phyloP scores from a whole-genome alignment of 2,113 vertebrate species.

The Odocoileus virginianus region DNA sequence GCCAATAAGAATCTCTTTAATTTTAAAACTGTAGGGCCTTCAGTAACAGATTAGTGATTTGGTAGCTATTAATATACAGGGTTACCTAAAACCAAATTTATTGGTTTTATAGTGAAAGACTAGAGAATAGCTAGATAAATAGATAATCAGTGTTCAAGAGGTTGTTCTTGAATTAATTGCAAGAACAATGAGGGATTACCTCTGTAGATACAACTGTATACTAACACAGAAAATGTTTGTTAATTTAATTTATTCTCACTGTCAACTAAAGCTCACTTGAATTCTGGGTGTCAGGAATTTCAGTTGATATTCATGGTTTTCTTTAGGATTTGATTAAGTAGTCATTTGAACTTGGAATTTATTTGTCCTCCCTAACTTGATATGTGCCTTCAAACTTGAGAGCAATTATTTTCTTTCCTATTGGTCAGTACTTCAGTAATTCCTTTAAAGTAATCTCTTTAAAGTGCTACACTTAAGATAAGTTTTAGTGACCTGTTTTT shows the following conservation, averaged over 20 bases:
- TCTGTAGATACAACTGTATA: not conserved
- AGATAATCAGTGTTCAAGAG: not conserved
- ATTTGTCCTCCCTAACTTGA: constrained; percentile 6
- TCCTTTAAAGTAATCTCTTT: constrained; percentile 25
- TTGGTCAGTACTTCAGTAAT: not conserved
- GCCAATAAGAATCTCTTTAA: not conserved
- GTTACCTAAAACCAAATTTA: constrained; percentile 5
- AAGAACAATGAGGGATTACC: not conserved
- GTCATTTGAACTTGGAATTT: not conserved
- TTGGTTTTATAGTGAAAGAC: not conserved
- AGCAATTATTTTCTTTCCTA: constrained; percentile 2
- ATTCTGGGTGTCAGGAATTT: not conserved
- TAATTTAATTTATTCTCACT: constrained; percentile 34
- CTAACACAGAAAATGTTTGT: not conserved
- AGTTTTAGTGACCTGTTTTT: constrained; percentile 19
- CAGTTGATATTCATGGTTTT: not conserved
- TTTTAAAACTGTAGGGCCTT: not conserved
- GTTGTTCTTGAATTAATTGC: constrained; percentile 17
- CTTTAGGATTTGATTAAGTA: not conserved
- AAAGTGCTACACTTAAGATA: not conserved
- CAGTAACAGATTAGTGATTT: constrained; percentile 28
- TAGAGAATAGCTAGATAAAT: not conserved
- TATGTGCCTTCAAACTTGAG: not conserved
- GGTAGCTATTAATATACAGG: not conserved
- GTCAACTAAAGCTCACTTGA: constrained; percentile 13